phyloP scores from a whole-genome alignment of 2,888 invertebrate species.

The Mechanitis messenoides region DNA sequence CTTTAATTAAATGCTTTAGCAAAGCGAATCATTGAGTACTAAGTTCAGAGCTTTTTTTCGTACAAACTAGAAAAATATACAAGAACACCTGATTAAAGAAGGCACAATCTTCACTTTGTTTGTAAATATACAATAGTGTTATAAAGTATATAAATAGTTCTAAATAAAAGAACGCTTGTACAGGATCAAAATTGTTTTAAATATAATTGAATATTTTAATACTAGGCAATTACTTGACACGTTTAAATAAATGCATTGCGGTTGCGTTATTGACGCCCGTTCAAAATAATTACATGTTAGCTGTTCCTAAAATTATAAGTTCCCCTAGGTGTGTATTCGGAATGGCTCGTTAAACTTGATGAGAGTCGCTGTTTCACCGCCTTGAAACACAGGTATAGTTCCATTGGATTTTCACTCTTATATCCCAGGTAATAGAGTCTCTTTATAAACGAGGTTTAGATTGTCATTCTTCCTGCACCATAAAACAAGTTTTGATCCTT shows the following conservation, averaged over 20 bases:
- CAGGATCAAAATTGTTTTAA: too few species aligned
- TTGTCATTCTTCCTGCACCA: constrained; percentile 36
- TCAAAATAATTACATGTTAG: constrained; percentile 71
- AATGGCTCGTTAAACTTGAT: constrained; percentile 75
- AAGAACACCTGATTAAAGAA: too few species aligned
- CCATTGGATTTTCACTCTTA: constrained; percentile 18
- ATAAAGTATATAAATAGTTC: too few species aligned
- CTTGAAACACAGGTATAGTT: constrained; percentile 28
- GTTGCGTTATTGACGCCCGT: constrained; percentile 66
- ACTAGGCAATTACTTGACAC: constrained; percentile 35
- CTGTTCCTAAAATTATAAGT: constrained; percentile 69
- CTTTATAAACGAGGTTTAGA: constrained; percentile 14
- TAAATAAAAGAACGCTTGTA: too few species aligned
- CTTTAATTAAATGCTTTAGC: neutral
- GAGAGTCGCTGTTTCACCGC: constrained; percentile 48
- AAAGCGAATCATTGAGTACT: too few species aligned
- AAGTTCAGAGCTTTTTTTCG: too few species aligned
- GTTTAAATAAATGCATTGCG: constrained; percentile 52
- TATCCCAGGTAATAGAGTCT: constrained; percentile 12
- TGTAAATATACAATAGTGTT: too few species aligned
- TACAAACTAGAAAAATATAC: too few species aligned
- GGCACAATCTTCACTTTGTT: too few species aligned
- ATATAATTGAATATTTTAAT: constrained; percentile 11
- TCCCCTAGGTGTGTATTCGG: constrained; percentile 50
- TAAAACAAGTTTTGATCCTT: constrained; percentile 42